Percentiles rank a stretch among this genome's conserved stretches.
Evolutionary conservation across 2,113 vertebrate genomes (phyloP).

Genomic region (Oreochromis aureus): DNA sequence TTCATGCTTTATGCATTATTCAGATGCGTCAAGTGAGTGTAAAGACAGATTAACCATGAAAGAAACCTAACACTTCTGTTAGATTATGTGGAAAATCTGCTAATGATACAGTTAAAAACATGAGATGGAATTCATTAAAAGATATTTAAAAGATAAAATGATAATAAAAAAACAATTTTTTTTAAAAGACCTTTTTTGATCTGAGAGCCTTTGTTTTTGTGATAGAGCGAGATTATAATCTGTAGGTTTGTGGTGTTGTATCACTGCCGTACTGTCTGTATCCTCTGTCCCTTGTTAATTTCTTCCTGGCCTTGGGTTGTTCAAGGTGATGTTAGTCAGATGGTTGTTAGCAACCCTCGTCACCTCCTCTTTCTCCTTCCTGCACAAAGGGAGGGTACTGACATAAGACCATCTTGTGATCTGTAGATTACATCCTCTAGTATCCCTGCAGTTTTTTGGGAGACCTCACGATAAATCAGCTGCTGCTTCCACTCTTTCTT

Average conservation of each 20-base stretch:
- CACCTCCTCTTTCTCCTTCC: not conserved
- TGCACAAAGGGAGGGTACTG: not conserved
- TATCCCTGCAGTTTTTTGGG: not conserved
- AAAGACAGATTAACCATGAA: not conserved
- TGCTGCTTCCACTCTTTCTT: slow-evolving; percentile 1
- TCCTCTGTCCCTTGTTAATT: not conserved
- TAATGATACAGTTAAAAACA: not conserved
- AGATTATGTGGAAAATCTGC: not conserved
- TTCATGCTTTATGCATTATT: not conserved
- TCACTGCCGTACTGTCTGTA: not conserved
- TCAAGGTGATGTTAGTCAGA: slow-evolving; percentile 17
- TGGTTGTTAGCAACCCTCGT: not conserved
- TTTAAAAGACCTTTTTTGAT: not conserved
- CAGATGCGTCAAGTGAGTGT: not conserved
- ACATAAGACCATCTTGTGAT: slow-evolving; percentile 34
- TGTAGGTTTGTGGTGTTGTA: not conserved
- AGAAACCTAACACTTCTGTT: not conserved
- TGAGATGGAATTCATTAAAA: not conserved
- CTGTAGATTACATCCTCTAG: not conserved
- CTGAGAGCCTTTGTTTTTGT: not conserved
- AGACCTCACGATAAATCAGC: slow-evolving; percentile 25
- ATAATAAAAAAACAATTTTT: not conserved
- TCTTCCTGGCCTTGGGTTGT: not conserved
- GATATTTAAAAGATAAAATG: not conserved
- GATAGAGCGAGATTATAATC: not conserved